phyloP scores from a whole-genome alignment of 2,797 vertebrate genomes.

The Phrynocephalus vlangalii region DNA sequence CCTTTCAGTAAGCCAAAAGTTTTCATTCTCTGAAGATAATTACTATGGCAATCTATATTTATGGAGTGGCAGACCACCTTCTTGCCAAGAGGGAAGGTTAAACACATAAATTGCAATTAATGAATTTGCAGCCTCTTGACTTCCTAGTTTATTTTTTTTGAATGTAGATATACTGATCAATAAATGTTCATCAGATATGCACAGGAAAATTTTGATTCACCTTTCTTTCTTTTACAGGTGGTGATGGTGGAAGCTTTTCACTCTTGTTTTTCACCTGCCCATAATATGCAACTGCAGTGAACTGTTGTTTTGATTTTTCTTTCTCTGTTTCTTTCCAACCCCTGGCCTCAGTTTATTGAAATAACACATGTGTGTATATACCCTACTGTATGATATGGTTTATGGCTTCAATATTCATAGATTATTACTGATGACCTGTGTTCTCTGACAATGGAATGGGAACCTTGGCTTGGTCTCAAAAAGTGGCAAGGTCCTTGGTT shows the following conservation, averaged over 20 bases:
- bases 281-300: neutral
- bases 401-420: neutral
- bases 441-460: neutral
- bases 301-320: neutral
- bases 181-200: constrained; percentile 32
- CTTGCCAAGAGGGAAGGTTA: constrained; percentile 21
- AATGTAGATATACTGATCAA: constrained; percentile 1
- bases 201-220: constrained; percentile 1
- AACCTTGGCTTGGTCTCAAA: neutral
- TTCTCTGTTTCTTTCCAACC: neutral
- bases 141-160: neutral
- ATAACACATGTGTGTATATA: neutral
- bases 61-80: constrained; percentile 7
- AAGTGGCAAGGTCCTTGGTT: neutral
- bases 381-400: fast-evolving
- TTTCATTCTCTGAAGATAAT: constrained; percentile 49
- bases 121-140: constrained; percentile 23
- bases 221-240: neutral
- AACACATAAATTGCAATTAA: constrained; percentile 37
- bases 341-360: neutral
- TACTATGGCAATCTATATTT: constrained; percentile 4
- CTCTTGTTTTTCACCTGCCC: constrained; percentile 4
- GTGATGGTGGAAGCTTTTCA: fast-evolving
- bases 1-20: constrained; percentile 33
- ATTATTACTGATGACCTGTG: too few species aligned